A percentile compares a stretch with the other conserved stretches of the same genome.
These are phyloP conservation scores for Spongilla lacustris DNA, from an alignment of 37 sponge, comb jelly and placozoan species.

Conservation along the genomic window DNA sequence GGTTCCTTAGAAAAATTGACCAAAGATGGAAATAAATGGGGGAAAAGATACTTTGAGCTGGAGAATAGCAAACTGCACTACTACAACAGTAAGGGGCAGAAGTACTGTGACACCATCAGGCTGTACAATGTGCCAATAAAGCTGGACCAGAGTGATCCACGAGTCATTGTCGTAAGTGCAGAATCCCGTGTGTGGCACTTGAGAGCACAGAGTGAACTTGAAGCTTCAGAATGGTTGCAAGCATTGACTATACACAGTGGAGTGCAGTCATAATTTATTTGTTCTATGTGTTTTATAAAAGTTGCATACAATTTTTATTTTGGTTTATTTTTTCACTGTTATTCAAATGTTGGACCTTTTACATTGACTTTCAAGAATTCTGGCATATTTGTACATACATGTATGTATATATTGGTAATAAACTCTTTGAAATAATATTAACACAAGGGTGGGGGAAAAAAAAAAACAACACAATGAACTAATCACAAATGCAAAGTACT, in stretches of 20 bases:
- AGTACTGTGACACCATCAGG: constrained; percentile 50
- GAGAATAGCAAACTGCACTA: constrained; percentile 74
- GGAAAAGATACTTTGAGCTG: constrained; percentile 74
- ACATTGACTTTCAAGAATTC: too few species aligned
- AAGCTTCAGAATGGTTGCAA: constrained; percentile 45
- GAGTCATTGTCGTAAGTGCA: constrained; percentile 40
- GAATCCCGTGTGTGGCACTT: constrained; percentile 49
- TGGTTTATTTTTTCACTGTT: too few species aligned
- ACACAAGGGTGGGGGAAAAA: neutral
- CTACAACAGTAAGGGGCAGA: constrained; percentile 65
- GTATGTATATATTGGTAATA: too few species aligned
- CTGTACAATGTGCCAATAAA: constrained; percentile 26
- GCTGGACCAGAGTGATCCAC: constrained; percentile 19
- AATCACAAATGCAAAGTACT: neutral
- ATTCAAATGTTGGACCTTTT: too few species aligned
- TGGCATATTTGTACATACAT: too few species aligned
- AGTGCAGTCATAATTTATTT: neutral
- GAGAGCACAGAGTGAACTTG: constrained; percentile 35
- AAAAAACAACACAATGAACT: neutral
- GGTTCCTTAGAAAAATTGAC: constrained; percentile 57
- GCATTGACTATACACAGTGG: constrained; percentile 28
- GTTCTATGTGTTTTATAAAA: too few species aligned
- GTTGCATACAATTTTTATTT: too few species aligned
- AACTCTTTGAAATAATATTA: neutral
- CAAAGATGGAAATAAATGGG: constrained; percentile 72